Evolutionary conservation across 92 coral and sea anemone genomes (phyloP), one percentile per base, ranked within the genome.

Genomic region (Porites rus): DNA sequence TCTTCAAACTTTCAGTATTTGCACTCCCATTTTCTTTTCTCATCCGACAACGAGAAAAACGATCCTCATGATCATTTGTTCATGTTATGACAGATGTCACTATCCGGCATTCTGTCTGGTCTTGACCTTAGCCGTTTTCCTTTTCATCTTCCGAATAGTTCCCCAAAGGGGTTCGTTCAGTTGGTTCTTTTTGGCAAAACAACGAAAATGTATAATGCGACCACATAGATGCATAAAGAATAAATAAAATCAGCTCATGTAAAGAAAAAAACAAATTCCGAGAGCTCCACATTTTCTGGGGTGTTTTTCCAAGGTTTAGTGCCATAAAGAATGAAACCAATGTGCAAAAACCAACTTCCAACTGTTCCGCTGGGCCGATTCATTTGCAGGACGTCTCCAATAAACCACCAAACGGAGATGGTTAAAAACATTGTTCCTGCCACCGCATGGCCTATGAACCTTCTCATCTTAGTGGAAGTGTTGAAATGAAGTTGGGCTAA

Each of bases 261-360:
- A 90, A 63, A n/a, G 93, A n/a, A 80, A 63, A 86, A 86, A 4
- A 76, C 80, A 21, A 90, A 86, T 17, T 75, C 80, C 65, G 76
- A 43, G 64, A 90, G 87, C 91, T 88, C 88, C 12, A 74, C 81
- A 21, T 75, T 84, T 6, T 65, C 31, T 3, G 69, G 74, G n/a
- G 64, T 19, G 63, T 52, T 84, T 46, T 84, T 51, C 90, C 91
- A 86, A n/a, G n/a, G n/a, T n/a, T n/a, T n/a, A n/a, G n/a, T n/a
- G n/a, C n/a, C n/a, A n/a, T n/a, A 24, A 13, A 81, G 76, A 50
- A 88, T 85, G 28, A 80, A 90, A 8, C 87, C 88, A 50, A 82
- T 72, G 53, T 90, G 90, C 76, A 79, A 75, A 72, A 90, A 90
- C 91, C 93, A 86, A 19, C 88, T 68, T 24, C 25, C 25, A n/a